These are phyloP conservation scores for Phalangium opilio DNA, from an alignment of 2,888 invertebrate species.

Conservation along the genomic window DNA sequence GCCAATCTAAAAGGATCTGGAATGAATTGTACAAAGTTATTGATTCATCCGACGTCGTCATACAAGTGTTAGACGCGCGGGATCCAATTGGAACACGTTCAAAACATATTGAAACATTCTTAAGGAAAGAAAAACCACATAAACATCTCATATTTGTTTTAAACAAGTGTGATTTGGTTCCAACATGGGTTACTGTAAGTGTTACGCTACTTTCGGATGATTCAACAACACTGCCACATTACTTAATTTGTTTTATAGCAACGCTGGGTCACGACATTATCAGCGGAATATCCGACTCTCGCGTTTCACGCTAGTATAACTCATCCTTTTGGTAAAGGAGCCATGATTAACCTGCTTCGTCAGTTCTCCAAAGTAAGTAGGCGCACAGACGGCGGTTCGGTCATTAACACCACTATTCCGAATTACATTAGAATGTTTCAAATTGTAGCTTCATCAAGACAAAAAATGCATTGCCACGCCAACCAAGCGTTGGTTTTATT, in stretches of 20 bases:
- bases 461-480: constrained; percentile 97
- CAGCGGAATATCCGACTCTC: constrained; percentile 87
- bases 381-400: too few species aligned
- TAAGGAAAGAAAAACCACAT: constrained; percentile 85
- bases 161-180: constrained; percentile 79
- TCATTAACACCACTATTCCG: background rate
- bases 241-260: constrained; percentile 38
- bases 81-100: constrained; percentile 95
- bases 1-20: constrained; percentile 95
- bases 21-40: constrained; percentile 95
- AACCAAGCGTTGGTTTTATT: constrained; percentile 96
- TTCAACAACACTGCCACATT: background rate
- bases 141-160: constrained; percentile 94
- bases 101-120: constrained; percentile 75
- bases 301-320: constrained; percentile 98
- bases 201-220: background rate
- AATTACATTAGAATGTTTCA: constrained; percentile 13
- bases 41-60: constrained; percentile 91
- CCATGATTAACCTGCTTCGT: constrained; percentile 82
- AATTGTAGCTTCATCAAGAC: constrained; percentile 58
- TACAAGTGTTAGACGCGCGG: constrained; percentile 90
- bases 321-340: constrained; percentile 96
- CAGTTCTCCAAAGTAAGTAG: constrained; percentile 61
- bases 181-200: constrained; percentile 79
- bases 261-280: constrained; percentile 88